Evolutionary conservation across 2,797 vertebrate genomes (phyloP).

Genomic region (Pagetopsis macropterus): DNA sequence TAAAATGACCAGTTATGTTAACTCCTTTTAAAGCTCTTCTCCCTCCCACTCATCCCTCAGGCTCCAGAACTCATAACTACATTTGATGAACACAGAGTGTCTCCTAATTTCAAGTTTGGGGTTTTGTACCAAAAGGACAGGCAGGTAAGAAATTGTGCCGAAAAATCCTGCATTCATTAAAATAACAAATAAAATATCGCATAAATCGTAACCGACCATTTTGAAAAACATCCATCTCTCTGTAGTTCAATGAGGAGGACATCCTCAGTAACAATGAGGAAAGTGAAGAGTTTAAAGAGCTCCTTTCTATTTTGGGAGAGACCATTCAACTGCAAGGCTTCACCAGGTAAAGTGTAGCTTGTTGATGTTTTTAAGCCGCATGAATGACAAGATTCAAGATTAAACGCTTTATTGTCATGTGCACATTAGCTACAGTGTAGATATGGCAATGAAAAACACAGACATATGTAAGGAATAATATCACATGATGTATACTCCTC

Average conservation of each 20-base stretch:
- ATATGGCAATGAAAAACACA: background rate
- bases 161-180: conserved; percentile 10
- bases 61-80: conserved; percentile 84
- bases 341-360: conserved; percentile 69
- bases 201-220: conserved; percentile 6
- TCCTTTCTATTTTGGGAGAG: conserved; percentile 83
- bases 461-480: background rate
- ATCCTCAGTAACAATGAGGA: conserved; percentile 85
- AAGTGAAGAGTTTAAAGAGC: conserved; percentile 82
- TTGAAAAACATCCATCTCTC: conserved; percentile 44
- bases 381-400: background rate
- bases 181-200: conserved; percentile 5
- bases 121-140: conserved; percentile 83
- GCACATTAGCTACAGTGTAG: too few species aligned
- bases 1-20: background rate
- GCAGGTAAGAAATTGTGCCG: conserved; percentile 71
- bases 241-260: conserved; percentile 83
- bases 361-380: background rate
- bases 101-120: conserved; percentile 87
- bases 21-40: background rate
- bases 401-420: too few species aligned
- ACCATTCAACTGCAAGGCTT: conserved; percentile 82
- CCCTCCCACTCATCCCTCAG: conserved; percentile 56
- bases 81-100: conserved; percentile 87
- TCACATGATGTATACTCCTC: background rate